Evolutionary conservation across 2,888 invertebrate genomes (phyloP).

Genomic region (Ctenicera cuprea): DNA sequence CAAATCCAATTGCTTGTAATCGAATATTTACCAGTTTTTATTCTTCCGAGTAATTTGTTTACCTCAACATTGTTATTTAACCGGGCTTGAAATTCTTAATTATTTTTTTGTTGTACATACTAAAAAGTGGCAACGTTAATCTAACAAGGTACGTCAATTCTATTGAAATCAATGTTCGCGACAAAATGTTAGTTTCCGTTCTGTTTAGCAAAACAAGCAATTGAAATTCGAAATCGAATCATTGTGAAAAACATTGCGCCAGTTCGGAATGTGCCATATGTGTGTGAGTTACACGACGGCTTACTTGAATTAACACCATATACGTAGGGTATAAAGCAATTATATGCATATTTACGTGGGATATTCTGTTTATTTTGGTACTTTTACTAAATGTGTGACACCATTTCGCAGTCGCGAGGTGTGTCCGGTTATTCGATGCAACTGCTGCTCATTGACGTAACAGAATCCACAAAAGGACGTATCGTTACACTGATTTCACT

Average conservation of each 20-base stretch:
- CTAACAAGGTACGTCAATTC: not conserved
- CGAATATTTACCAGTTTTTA: not conserved
- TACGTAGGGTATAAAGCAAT: not conserved
- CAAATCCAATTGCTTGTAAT: no score
- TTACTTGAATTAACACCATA: slow-evolving; percentile 7
- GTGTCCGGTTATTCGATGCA: slow-evolving; percentile 14
- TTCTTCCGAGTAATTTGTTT: not conserved
- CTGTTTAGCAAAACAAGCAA: slow-evolving; percentile 2
- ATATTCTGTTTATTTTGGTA: slow-evolving; percentile 4
- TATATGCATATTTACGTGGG: slow-evolving; percentile 27
- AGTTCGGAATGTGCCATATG: not conserved
- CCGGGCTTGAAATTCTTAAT: not conserved
- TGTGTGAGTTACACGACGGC: not conserved
- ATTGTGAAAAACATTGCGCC: slow-evolving; percentile 6
- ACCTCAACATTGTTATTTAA: not conserved
- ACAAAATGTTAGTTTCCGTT: not conserved
- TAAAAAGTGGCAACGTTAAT: not conserved
- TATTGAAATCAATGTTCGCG: not conserved
- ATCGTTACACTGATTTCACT: slow-evolving; percentile 33
- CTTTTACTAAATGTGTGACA: slow-evolving; percentile 17
- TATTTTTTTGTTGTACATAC: not conserved
- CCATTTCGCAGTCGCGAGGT: slow-evolving; percentile 16
- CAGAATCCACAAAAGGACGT: slow-evolving; percentile 50
- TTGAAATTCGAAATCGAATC: not conserved
- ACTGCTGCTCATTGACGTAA: slow-evolving; percentile 14